phyloP scores from a whole-genome alignment of 1,140 invertebrate species.

The Frieseomelitta varia region DNA sequence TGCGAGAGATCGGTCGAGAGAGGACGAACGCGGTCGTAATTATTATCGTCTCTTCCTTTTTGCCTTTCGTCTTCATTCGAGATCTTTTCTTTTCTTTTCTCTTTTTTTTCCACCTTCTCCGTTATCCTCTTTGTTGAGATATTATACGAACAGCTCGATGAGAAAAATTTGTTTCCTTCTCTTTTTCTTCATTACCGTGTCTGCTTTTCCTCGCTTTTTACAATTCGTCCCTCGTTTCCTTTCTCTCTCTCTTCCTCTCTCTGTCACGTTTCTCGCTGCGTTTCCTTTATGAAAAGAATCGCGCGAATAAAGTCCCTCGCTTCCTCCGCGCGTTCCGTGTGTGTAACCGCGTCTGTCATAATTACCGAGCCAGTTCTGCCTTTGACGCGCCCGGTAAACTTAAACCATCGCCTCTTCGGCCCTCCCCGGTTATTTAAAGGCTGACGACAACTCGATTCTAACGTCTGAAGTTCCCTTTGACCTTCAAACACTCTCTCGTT shows the following conservation, averaged over 20 bases:
- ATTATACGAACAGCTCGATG: not conserved
- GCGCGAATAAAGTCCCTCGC: not conserved
- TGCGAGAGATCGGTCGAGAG: constrained; percentile 16
- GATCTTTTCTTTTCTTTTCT: not conserved
- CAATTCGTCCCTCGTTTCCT: not conserved
- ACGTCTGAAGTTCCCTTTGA: not conserved
- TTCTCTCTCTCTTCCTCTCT: not conserved
- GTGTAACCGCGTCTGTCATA: not conserved
- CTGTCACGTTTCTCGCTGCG: not conserved
- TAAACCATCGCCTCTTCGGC: not conserved
- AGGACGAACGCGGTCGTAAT: constrained; percentile 10
- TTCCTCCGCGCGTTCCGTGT: not conserved
- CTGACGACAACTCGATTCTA: not conserved
- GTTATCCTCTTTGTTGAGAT: not conserved
- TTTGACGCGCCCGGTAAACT: constrained; percentile 13
- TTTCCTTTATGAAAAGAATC: constrained; percentile 19
- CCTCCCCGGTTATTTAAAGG: not conserved
- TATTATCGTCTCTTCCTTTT: not conserved
- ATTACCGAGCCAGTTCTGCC: constrained; percentile 17
- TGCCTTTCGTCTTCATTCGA: not conserved
- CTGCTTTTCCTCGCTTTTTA: not conserved
- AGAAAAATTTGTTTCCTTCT: constrained; percentile 4
- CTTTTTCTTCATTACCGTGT: constrained; percentile 4
- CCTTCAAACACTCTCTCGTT: not conserved
- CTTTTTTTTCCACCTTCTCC: not conserved